Evolutionary conservation across 2,888 invertebrate genomes (phyloP), one percentile per base, ranked within the genome.

Genomic region (Tipula unca): DNA sequence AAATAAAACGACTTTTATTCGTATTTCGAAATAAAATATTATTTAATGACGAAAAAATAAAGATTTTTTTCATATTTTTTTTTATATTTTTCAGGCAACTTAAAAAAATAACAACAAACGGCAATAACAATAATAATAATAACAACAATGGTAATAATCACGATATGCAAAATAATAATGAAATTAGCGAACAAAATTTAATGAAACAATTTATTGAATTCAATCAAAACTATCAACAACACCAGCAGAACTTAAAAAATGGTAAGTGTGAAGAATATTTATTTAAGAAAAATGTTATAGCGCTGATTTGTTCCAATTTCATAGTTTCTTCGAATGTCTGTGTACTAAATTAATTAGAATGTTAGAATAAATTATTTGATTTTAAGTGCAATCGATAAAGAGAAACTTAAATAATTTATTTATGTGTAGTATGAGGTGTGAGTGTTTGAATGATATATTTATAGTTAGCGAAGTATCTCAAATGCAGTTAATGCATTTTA

Each of bases 1-100:
- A 69, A 14, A 48, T n/a, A n/a, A 69, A 69, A 25, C 10, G 25
- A 25, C 35, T 32, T 14, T 83, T 83, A 6, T n/a, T n/a, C 25
- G 25, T 10, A 13, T 10, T 69, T 69, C 13, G 69, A 69, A 69
- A 69, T 20, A 54, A 54, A 54, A 20, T 54, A 25, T 25, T 83
- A 83, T 29, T 83, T 10, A 29, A 83, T 32, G 83, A 83, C n/a
- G 32, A 83, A 83, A 17, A 82, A 82, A 83, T 83, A 83, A 83
- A 32, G 32, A 32, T n/a, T 29, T 4, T 32, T 83, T 82, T 13
- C 29, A 29, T 82, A 29, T 82, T 3, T 82, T 69, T 29, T 32
- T 83, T 32, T 32, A 17, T 83, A 32, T 32, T 32, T 32, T 32
- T 10, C 32, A 83, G 83, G 8, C 83, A 32, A 83, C 32, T 83